These are phyloP conservation scores for Drosophila aff. DNA, from an alignment of 1,140 invertebrate species.

Conservation along the genomic window DNA sequence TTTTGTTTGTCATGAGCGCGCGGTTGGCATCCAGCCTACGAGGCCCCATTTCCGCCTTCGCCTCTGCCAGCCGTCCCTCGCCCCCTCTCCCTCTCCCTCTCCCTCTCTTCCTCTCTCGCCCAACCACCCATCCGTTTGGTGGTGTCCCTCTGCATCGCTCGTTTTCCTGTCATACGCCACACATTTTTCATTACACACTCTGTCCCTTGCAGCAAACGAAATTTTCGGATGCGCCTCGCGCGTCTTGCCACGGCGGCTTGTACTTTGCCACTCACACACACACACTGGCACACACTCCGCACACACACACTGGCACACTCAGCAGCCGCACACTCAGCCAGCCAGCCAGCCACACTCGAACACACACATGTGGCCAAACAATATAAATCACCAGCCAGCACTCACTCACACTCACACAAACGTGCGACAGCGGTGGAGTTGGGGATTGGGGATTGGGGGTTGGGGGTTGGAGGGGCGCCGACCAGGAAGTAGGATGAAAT, in stretches of 20 bases:
- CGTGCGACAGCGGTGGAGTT: conserved; percentile 37
- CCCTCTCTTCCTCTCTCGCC: too few species aligned
- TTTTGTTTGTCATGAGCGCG: conserved; percentile 56
- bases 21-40: conserved; percentile 53
- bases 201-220: conserved; percentile 61
- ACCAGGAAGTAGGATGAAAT: conserved; percentile 48
- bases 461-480: conserved; percentile 15
- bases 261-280: conserved; percentile 45
- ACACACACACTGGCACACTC: conserved; percentile 9
- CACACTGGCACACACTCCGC: conserved; percentile 4
- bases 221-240: conserved; percentile 60
- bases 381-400: conserved; percentile 59
- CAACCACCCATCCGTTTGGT: too few species aligned
- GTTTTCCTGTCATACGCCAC: conserved; percentile 50
- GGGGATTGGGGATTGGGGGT: background rate
- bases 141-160: conserved; percentile 43
- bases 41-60: conserved; percentile 33
- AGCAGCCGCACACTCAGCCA: conserved; percentile 14
- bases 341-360: conserved; percentile 22
- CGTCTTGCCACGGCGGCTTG: conserved; percentile 58
- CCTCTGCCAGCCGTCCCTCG: conserved; percentile 1
- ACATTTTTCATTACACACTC: conserved; percentile 64
- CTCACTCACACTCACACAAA: conserved; percentile 42
- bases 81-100: background rate
- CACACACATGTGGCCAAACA: conserved; percentile 49